A percentile compares a stretch with the other conserved stretches of the same genome.
phyloP scores from a whole-genome alignment of 2,113 vertebrate species.

The Oxyruncus cristatus region DNA sequence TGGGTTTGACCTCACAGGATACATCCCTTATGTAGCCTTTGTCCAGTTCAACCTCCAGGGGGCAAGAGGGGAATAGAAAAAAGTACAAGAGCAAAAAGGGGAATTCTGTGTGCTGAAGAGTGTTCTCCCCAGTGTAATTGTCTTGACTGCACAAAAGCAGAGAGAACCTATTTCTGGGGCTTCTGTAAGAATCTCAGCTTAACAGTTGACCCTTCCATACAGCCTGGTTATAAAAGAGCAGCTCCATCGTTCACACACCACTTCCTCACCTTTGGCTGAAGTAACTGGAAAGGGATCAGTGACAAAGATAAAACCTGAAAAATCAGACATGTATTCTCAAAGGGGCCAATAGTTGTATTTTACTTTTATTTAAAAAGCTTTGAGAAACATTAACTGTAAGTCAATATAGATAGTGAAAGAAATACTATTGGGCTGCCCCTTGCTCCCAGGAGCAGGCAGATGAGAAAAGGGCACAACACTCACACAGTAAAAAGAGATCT shows the following conservation, averaged over 20 bases:
- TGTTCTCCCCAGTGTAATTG: neutral
- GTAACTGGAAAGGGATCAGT: conserved; percentile 19
- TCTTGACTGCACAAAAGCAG: conserved; percentile 28
- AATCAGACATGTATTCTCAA: neutral
- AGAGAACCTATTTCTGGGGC: neutral
- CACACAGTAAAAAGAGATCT: neutral
- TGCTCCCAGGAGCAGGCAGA: neutral
- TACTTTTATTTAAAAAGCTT: conserved; percentile 18
- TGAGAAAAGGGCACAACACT: neutral
- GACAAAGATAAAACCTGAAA: conserved; percentile 30
- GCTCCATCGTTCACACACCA: neutral
- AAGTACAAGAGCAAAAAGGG: neutral
- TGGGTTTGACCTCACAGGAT: conserved; percentile 4
- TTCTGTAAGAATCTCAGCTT: conserved; percentile 29
- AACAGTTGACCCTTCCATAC: conserved; percentile 5
- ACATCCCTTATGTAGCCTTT: neutral
- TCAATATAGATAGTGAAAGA: neutral
- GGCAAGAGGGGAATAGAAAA: neutral
- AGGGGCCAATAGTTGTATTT: neutral
- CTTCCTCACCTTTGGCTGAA: conserved; percentile 5
- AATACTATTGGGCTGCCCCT: neutral
- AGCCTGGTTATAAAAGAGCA: neutral
- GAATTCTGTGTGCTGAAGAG: neutral
- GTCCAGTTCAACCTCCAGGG: neutral
- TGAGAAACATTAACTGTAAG: neutral